Base-by-base conservation (phyloP, 2,797 vertebrate species). In the Danio choprae region DNA sequence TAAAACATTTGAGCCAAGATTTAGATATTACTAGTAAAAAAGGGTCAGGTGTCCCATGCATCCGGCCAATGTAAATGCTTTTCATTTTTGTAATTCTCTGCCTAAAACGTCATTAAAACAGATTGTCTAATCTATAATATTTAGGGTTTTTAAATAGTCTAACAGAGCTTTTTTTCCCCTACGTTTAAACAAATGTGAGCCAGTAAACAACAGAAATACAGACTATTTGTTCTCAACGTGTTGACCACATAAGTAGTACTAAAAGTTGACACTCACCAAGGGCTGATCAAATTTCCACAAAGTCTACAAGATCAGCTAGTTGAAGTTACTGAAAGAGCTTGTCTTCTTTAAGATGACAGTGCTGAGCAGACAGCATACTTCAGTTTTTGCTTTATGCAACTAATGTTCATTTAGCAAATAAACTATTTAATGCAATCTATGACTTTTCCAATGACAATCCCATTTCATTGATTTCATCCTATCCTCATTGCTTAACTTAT, bases 221-320 rank as follows among this genome's bases (percentile, higher is more conserved):
- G 73, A 51, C 44, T 9, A 63, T 13, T 20, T 51, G 48, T 53
- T 29, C 48, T 76, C 60, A 29, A 22, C 46, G 22, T 46, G 13
- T 56, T 20, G 58, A 62, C 20, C 29, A 71, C 51, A 56, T 51
- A 41, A 53, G 29, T 55, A 68, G 56, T 72, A 65, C 74, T 62
- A 5, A 65, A 74, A 81, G 69, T 53, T 15, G 77, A 83, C 72
- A 65, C 65, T 48, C 43, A 18, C 73, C 48, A 67, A 55, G 74
- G 41, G 70, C 44, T 8, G 20, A 16, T 50, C 36, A 65, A 63
- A 75, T 68, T 55, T 46, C 44, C 58, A 56, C 29, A 63, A 48
- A 40, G 73, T 75, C 76, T 40, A 64, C 41, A 43, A 65, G 11
- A 79, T 20, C 70, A 64, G 36, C 41, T 74, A 51, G 59, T 8